These are phyloP conservation scores for Sebastes elongatus DNA, from an alignment of 2,797 vertebrate species.

Conservation along the genomic window DNA sequence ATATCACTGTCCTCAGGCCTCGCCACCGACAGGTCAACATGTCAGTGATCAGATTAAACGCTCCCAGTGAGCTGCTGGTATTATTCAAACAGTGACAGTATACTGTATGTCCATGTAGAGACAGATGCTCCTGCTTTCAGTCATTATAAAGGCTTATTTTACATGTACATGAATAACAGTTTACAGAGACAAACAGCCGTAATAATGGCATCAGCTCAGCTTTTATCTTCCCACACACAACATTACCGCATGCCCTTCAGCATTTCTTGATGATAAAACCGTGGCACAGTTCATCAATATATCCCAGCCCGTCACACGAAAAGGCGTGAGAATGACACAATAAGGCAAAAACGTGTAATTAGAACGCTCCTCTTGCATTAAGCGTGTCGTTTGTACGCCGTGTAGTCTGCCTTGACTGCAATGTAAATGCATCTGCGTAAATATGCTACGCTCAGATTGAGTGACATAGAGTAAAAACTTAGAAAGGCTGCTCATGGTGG, in stretches of 20 bases:
- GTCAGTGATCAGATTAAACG: neutral
- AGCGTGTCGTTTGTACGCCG: no score
- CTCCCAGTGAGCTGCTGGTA: neutral
- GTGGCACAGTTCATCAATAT: neutral
- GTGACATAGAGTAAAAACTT: no score
- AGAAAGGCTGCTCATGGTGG: no score
- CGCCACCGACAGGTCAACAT: neutral
- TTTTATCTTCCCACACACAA: neutral
- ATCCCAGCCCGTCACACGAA: neutral
- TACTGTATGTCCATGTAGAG: neutral
- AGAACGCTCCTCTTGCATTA: no score
- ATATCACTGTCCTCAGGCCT: neutral
- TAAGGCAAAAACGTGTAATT: no score
- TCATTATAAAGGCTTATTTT: neutral
- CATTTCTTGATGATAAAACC: neutral
- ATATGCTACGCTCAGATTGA: accelerated
- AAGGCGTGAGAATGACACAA: no score
- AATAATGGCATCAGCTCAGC: neutral
- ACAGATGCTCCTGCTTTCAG: neutral
- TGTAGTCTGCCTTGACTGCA: no score
- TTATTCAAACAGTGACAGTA: neutral
- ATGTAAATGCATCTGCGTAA: no score
- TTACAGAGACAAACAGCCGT: accelerated
- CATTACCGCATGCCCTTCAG: neutral
- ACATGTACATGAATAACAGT: neutral